Conservation (phyloP, 2,888 invertebrate genomes). For the Biston stratarius region DNA sequence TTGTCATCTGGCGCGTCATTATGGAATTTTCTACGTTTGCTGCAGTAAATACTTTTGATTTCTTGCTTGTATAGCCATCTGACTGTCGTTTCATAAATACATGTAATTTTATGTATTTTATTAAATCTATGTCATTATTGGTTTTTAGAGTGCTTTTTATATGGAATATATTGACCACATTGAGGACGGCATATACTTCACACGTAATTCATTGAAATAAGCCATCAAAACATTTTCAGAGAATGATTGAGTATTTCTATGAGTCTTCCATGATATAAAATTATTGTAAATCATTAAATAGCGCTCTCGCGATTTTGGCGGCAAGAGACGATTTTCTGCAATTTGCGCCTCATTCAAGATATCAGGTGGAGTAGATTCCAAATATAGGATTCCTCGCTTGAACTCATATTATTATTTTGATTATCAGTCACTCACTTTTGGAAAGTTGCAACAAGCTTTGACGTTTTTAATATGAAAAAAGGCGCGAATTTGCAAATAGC, state of each 20-base stretch:
- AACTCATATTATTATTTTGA: no score
- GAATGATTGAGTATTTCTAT: slow-evolving; percentile 27
- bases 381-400: no score
- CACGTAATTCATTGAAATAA: slow-evolving; percentile 36
- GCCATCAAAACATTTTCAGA: slow-evolving; percentile 38
- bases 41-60: slow-evolving; percentile 38
- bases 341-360: no score
- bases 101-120: slow-evolving; percentile 31
- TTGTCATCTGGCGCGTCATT: slow-evolving; percentile 40
- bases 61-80: slow-evolving; percentile 32
- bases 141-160: slow-evolving; percentile 37
- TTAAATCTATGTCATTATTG: slow-evolving; percentile 36
- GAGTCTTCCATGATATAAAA: slow-evolving; percentile 34
- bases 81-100: slow-evolving; percentile 35
- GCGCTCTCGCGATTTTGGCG: no score
- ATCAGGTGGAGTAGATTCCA: no score
- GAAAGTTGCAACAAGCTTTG: no score
- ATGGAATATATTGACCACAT: slow-evolving; percentile 41
- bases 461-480: no score
- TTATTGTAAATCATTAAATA: slow-evolving; percentile 21
- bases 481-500: no score
- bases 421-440: no score
- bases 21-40: slow-evolving; percentile 38
- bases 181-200: slow-evolving; percentile 31
- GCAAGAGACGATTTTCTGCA: no score